These are phyloP conservation scores for Syrrhaptes paradoxus DNA, from an alignment of 2,113 vertebrate genomes.

Conservation along the genomic window DNA sequence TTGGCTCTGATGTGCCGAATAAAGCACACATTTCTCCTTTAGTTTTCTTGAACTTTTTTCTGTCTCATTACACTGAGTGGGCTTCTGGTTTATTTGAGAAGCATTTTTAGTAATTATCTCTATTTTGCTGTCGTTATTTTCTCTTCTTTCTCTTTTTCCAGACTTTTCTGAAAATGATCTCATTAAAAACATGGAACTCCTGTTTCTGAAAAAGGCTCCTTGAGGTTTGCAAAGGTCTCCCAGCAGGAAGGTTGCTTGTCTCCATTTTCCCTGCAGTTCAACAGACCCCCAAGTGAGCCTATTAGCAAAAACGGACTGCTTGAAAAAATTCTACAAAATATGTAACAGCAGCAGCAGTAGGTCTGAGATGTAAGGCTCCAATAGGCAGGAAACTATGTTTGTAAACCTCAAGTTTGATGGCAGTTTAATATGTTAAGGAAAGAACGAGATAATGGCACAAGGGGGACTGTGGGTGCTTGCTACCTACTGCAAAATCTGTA, in stretches of 20 bases:
- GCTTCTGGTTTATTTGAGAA: constrained; percentile 20
- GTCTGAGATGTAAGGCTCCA: neutral
- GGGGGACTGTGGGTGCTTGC: neutral
- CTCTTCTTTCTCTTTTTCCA: neutral
- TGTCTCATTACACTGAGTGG: constrained; percentile 27
- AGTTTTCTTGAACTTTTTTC: neutral
- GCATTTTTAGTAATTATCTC: constrained; percentile 28
- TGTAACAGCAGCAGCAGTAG: neutral
- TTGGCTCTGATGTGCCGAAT: neutral
- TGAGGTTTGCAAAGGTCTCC: constrained; percentile 42
- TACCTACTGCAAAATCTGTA: neutral
- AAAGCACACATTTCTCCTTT: neutral
- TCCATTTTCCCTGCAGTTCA: neutral
- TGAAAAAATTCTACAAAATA: neutral
- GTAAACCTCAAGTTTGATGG: constrained; percentile 9
- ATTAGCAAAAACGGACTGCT: neutral
- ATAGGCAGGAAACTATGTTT: neutral
- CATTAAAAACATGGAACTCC: constrained; percentile 28
- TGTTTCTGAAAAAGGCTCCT: neutral
- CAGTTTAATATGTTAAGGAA: neutral
- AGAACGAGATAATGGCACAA: neutral
- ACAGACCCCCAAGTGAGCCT: neutral
- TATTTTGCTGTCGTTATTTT: constrained; percentile 23
- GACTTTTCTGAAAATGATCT: constrained; percentile 41
- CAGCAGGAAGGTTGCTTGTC: constrained; percentile 11